Conservation (phyloP, 2,797 vertebrate genomes). For the Neopelma chrysocephalum region DNA sequence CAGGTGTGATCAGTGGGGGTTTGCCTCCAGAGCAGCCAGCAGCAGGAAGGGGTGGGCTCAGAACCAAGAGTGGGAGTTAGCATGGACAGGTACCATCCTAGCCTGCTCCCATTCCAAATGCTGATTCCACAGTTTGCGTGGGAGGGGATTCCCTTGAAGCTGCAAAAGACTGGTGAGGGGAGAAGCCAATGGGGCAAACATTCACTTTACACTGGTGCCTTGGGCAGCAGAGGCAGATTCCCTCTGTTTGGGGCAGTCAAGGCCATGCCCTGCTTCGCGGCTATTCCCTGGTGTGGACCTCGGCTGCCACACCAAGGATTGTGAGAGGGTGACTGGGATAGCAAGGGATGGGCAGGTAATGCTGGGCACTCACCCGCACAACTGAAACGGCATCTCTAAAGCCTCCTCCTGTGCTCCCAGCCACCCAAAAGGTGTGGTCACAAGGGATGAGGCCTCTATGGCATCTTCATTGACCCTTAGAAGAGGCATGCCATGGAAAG, state of each 20-base stretch:
- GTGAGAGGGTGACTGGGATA: background rate
- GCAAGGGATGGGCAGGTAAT: accelerated
- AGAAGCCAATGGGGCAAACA: background rate
- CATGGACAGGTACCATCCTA: background rate
- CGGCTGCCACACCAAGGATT: accelerated
- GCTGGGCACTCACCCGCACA: background rate
- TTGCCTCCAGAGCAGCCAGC: accelerated
- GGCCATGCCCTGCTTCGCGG: background rate
- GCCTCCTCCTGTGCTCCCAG: background rate
- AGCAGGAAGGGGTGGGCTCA: accelerated
- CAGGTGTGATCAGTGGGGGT: background rate
- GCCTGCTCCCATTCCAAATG: background rate
- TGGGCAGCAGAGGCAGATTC: background rate
- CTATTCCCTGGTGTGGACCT: background rate
- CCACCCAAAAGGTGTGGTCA: background rate
- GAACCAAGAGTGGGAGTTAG: accelerated
- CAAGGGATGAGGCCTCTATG: background rate
- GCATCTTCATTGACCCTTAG: background rate
- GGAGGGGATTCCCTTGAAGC: background rate
- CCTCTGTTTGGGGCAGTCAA: background rate
- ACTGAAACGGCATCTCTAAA: background rate
- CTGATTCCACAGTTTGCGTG: background rate
- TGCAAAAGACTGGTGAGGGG: background rate
- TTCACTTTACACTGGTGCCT: accelerated
- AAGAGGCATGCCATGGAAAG: background rate